Base-by-base conservation (phyloP, 2,888 invertebrate genomes). In the Punctoribates punctum region DNA sequence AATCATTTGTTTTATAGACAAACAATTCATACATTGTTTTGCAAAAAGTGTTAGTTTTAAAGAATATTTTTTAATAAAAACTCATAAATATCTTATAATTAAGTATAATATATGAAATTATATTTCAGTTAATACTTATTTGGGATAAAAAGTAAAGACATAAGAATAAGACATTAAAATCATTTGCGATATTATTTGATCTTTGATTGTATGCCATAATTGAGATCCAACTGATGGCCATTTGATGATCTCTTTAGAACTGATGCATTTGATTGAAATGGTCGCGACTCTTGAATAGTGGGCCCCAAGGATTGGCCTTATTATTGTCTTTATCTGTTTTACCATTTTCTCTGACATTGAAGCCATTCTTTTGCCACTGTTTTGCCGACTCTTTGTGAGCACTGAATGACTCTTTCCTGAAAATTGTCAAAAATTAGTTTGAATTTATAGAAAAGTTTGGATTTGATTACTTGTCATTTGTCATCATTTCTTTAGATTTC, bases 221-320 rank as follows among this genome's bases (percentile, higher is more conserved):
- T 42, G 13, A 42, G 42, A 42, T 42, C 11, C 42, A 42, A 42
- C 11, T 42, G 1, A 42, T 42, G 42, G 42, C 4, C 42, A 42
- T 13, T 42, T 42, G 60, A 67, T 38, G 38, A 1, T 27, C 38
- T 20, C 54, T 34, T 75, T n/a, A 76, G 57, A 46, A 76, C 8
- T 73, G 34, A 67, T 76, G 76, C 76, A 76, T 38, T 46, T 76
- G 57, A 27, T 73, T 73, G 60, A 76, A 76, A 34, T 76, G 76
- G 6, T 46, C 42, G 13, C 73, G 54, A 73, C 29, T 76, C 75
- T 76, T 76, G 73, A 76, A 76, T 8, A 76, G 3, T n/a, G 76
- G 76, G 15, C 76, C 76, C 76, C 76, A 76, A 20, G 48, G 57
- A 51, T 76, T 76, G 15, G 20, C 2, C 20, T 72, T 72, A 25